phyloP scores from a whole-genome alignment of 2,113 vertebrate species.

The Cynoglossus semilaevis region DNA sequence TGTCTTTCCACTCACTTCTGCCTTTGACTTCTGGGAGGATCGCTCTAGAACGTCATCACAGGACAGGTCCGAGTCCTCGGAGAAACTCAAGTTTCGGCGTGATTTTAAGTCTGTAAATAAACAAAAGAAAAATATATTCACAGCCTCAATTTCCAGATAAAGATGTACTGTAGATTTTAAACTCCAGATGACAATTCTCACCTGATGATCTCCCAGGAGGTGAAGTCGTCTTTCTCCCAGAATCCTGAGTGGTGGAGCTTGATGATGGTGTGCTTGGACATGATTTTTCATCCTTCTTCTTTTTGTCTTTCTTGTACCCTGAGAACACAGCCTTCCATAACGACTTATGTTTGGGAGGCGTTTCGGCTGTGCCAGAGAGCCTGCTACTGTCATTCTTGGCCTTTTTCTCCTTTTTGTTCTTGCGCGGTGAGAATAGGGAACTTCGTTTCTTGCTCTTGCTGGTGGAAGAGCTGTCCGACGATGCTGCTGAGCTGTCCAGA shows the following conservation, averaged over 20 bases:
- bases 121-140: not conserved
- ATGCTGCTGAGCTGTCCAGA: conserved; percentile 87
- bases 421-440: conserved; percentile 94
- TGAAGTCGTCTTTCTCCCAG: conserved; percentile 79
- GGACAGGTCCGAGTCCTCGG: conserved; percentile 95
- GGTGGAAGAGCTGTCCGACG: conserved; percentile 84
- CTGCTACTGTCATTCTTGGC: conserved; percentile 83
- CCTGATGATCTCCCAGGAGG: conserved; percentile 80
- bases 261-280: conserved; percentile 91
- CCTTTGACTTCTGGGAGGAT: conserved; percentile 91
- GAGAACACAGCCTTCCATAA: conserved; percentile 97
- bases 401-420: conserved; percentile 96
- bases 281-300: conserved; percentile 91
- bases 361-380: conserved; percentile 77
- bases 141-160: not conserved
- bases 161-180: not conserved
- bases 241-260: conserved; percentile 86
- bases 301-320: conserved; percentile 96
- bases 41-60: conserved; percentile 91
- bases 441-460: conserved; percentile 92
- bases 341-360: conserved; percentile 85
- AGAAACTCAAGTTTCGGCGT: conserved; percentile 89
- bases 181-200: conserved; percentile 26
- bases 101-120: conserved; percentile 82
- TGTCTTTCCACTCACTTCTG: conserved; percentile 80